Evolutionary conservation across 2,113 vertebrate species (phyloP), one percentile per base, ranked within the genome.

Genomic region (Leptobrachium leishanense): DNA sequence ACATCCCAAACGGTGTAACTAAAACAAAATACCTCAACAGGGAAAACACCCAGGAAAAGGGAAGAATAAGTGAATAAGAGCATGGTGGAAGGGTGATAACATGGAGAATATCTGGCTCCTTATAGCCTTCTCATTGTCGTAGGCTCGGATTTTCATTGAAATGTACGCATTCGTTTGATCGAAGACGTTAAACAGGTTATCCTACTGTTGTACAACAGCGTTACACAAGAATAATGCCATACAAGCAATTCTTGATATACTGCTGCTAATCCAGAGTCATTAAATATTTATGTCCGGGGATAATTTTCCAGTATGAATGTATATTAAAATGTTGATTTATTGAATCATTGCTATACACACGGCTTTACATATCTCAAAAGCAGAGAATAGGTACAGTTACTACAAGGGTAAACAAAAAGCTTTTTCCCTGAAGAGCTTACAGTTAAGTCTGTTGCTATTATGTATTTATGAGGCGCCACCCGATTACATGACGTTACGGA

Each of bases 241-340:
- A 59, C 57, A 42, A 76, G 50, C 42, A 46, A 13, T 68, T 0
- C 53, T 62, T 50, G 43, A 64, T 78, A 50, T 53, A 64, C 68
- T 20, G 68, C 15, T 2, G 43, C 55, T 53, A 13, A 43, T 70
- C 43, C 43, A 10, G 13, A 10, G 43, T n/a, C 9, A 64, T 79
- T 72, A 79, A 72, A 72, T 79, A 72, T 79, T 72, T 72, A 66
- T 79, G 69, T 50, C 39, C 69, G 54, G 59, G 63, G 46, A 79
- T 72, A 31, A 72, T 72, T 72, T 64, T 53, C 31, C 68, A 54
- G 65, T 64, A 43, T 79, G 76, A 72, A 79, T 65, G 76, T 62
- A 69, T 70, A 69, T 46, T 77, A 62, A 69, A 42, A 41, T 77
- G 75, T 70, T 77, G 55, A 46, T 70, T 65, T 12, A 77, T 53